phyloP scores from a whole-genome alignment of 2,888 invertebrate genomes.

The Drosophila ezoana region DNA sequence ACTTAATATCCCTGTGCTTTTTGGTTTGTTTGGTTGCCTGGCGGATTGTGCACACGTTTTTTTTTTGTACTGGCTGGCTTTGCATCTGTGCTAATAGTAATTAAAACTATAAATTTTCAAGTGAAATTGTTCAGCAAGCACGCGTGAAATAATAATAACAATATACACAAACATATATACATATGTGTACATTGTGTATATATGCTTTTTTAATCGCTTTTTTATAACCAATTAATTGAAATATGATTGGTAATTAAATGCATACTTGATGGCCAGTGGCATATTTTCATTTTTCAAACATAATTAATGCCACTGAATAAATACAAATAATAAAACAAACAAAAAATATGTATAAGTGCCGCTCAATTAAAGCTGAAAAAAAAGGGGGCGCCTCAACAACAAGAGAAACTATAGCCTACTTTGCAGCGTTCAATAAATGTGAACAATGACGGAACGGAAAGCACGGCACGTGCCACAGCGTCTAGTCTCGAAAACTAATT shows the following conservation, averaged over 20 bases:
- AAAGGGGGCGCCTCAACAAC: not conserved
- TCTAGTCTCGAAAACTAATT: constrained; percentile 76
- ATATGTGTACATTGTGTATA: constrained; percentile 12
- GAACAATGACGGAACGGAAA: constrained; percentile 27
- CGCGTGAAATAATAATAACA: constrained; percentile 59
- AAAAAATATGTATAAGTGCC: constrained; percentile 10
- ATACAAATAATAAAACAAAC: constrained; percentile 26
- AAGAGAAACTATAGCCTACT: constrained; percentile 46
- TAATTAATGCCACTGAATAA: constrained; percentile 57
- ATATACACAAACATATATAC: constrained; percentile 26
- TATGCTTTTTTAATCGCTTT: constrained; percentile 52
- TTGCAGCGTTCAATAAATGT: constrained; percentile 52
- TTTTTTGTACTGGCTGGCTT: constrained; percentile 16
- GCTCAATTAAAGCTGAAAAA: constrained; percentile 44
- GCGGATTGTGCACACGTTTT: constrained; percentile 6
- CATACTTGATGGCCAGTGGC: constrained; percentile 65
- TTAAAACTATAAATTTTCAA: constrained; percentile 70
- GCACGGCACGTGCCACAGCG: constrained; percentile 65
- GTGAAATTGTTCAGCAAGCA: constrained; percentile 46
- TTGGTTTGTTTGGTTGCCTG: constrained; percentile 19
- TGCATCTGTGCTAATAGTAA: constrained; percentile 59
- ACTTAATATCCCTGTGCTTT: constrained; percentile 62
- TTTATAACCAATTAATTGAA: constrained; percentile 79
- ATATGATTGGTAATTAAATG: constrained; percentile 79
- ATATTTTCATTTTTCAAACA: constrained; percentile 63